Base-by-base conservation (phyloP, 2,113 vertebrate genomes). In the Bungarus multicinctus region DNA sequence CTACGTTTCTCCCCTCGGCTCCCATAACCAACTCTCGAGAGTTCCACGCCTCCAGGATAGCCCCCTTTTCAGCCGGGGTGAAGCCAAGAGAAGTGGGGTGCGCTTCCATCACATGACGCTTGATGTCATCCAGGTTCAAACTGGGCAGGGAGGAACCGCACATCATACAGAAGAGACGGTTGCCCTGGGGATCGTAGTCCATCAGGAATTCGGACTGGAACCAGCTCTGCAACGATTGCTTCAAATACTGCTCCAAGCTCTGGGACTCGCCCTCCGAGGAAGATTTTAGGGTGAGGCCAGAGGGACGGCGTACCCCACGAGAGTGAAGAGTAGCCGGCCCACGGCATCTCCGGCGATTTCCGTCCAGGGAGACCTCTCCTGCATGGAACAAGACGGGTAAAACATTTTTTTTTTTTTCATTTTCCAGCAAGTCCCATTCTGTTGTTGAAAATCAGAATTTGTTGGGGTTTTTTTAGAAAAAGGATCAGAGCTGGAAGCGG, bases 131-230 rank as follows among this genome's bases (percentile, higher is more conserved):
- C 95, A 99, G 96, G 96, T 99, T 98, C 18, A 99, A 98, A 0
- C 98, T 99, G 92, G 98, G 98, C 95, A 98, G 95, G 53, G 97
- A 97, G 2, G 95, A 96, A 50, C 98, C 98, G 10, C 99, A 99
- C 95, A 98, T 98, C 98, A 99, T 99, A 96, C 99, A 99, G 90
- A 98, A 97, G 93, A 99, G 97, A 74, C 98, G 97, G 92, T 98
- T 97, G 0, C 97, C 98, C 95, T 97, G 97, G 0, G 98, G 98
- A 94, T 99, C 98, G n/a, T 99, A 99, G 96, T 99, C 98, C 98
- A 99, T 98, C 96, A 99, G 98, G 96, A 98, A 99, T 97, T 99
- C 99, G 57, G 98, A 98, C 74, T 98, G 98, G 96, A 99, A 98
- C 98, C 98, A 99, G 95, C 98, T 98, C 85, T 99, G 98, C 96